phyloP scores from a whole-genome alignment of 1,140 invertebrate species.

The Drosophila lacteicornis region DNA sequence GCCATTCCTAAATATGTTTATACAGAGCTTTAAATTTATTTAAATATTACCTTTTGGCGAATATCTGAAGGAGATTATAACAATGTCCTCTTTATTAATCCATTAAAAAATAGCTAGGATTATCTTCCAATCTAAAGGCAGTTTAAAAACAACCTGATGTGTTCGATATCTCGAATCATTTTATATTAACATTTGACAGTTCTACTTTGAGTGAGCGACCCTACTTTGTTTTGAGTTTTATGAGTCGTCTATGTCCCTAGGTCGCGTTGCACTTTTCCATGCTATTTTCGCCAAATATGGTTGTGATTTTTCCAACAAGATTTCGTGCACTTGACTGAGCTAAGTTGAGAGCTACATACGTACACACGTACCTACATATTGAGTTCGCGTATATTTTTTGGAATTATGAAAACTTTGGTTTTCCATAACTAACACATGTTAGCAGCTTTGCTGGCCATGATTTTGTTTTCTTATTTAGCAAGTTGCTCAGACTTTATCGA shows the following conservation, averaged over 20 bases:
- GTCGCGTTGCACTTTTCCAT: conserved; percentile 22
- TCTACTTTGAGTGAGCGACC: not conserved
- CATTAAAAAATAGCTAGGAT: no score
- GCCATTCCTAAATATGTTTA: no score
- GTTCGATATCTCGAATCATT: no score
- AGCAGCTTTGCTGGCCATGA: conserved; percentile 56
- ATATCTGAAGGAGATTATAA: no score
- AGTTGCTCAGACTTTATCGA: conserved; percentile 48
- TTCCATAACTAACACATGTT: conserved; percentile 54
- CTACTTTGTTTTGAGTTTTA: not conserved
- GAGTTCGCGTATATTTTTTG: conserved; percentile 55
- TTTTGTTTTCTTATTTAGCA: conserved; percentile 71
- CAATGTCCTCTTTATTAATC: no score
- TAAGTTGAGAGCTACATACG: conserved; percentile 5
- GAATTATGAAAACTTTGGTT: conserved; percentile 73
- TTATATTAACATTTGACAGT: no score
- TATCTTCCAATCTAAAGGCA: no score
- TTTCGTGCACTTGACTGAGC: conserved; percentile 60
- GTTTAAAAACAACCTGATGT: no score
- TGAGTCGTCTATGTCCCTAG: conserved; percentile 31
- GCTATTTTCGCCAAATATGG: conserved; percentile 78
- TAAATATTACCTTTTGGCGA: no score
- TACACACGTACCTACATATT: conserved; percentile 24
- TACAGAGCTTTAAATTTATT: no score
- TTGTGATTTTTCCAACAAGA: conserved; percentile 72